Conservation (phyloP, 2,797 vertebrate species). For the Lepus townsendii region DNA sequence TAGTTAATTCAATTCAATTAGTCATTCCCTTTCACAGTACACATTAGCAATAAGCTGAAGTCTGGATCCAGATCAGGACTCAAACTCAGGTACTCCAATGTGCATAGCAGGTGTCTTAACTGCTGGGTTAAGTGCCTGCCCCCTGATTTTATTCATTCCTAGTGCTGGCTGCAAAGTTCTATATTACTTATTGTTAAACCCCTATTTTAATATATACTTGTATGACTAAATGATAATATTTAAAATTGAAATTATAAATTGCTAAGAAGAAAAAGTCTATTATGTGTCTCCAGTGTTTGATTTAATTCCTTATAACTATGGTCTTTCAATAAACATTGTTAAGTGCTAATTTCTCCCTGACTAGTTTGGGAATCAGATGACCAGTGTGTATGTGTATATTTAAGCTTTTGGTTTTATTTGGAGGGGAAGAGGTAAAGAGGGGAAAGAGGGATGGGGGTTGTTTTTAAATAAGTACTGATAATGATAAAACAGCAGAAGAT, state of each 20-base stretch:
- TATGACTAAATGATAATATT: neutral
- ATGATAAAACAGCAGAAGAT: neutral
- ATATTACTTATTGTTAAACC: neutral
- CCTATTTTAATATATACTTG: neutral
- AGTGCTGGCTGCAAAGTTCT: neutral
- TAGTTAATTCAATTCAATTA: too few species aligned
- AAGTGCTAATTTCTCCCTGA: neutral
- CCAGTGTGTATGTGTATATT: neutral
- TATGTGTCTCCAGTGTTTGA: neutral
- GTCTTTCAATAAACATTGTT: neutral
- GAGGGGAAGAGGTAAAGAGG: fast-evolving
- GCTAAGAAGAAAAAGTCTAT: neutral
- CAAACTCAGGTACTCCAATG: too few species aligned
- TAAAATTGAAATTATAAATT: neutral
- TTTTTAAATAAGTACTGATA: neutral
- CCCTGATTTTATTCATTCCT: neutral
- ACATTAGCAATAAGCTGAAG: too few species aligned
- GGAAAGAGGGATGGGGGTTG: neutral
- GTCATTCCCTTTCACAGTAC: too few species aligned
- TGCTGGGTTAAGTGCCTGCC: too few species aligned
- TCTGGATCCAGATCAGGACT: too few species aligned
- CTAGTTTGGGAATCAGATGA: neutral
- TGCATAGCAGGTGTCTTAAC: too few species aligned
- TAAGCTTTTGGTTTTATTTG: neutral
- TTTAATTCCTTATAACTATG: neutral